These are phyloP conservation scores for Bimastos eiseni DNA, from an alignment of 2,888 invertebrate species.

Conservation along the genomic window DNA sequence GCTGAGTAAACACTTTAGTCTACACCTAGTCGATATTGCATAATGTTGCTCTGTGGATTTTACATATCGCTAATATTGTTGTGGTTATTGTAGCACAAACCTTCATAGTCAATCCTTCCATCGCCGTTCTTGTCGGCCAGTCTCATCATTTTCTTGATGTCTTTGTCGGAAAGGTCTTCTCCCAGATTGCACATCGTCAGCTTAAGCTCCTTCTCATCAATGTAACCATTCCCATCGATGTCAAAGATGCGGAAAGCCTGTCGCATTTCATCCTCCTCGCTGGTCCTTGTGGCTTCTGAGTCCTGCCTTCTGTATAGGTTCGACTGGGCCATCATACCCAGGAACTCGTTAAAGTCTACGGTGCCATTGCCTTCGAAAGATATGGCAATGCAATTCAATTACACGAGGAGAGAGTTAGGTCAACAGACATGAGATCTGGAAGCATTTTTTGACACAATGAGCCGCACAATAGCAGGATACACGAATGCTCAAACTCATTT, in stretches of 20 bases:
- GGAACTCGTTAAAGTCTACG: conserved; percentile 58
- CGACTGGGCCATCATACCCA: conserved; percentile 47
- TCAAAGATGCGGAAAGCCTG: conserved; percentile 44
- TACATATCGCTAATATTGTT: neutral
- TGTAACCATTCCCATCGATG: conserved; percentile 50
- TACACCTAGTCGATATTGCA: neutral
- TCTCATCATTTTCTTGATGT: conserved; percentile 58
- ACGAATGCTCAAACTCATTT: too few species aligned
- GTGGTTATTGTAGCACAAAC: conserved; percentile 41
- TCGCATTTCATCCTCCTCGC: conserved; percentile 42
- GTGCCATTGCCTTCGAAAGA: conserved; percentile 41
- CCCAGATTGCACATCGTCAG: conserved; percentile 58
- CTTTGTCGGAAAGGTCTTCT: conserved; percentile 57
- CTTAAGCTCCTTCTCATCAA: conserved; percentile 58
- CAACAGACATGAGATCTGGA: neutral
- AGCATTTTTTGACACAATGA: too few species aligned
- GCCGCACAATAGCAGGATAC: too few species aligned
- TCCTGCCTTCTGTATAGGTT: neutral
- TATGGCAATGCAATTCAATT: neutral
- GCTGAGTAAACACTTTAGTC: too few species aligned
- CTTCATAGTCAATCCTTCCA: conserved; percentile 60
- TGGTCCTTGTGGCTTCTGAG: neutral
- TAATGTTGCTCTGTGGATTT: neutral
- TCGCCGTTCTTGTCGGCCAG: conserved; percentile 59
- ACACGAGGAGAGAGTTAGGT: neutral